Base-by-base conservation (phyloP, 2,797 vertebrate genomes). In the Cryptoprocta ferox region DNA sequence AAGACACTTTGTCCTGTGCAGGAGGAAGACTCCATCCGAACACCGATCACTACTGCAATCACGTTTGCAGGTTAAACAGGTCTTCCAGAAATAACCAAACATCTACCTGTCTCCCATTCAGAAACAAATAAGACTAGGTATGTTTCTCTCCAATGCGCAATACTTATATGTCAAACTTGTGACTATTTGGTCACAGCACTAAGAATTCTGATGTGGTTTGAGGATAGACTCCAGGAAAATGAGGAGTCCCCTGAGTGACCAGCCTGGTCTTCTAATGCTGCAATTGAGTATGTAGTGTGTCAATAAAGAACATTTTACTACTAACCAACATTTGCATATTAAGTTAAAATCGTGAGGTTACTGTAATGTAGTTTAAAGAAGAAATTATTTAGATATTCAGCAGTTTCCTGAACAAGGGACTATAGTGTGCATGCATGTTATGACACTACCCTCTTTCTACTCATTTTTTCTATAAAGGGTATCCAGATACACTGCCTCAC, bases 11-110 rank as follows among this genome's bases (percentile, higher is more conserved):
- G 42, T 18, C 56, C 79, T 7, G 6, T 8, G 10, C 7, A 6
- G 79, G 9, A 24, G 8, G 9, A 35, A 11, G 18, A 14, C 0
- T 0, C 19, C 9, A 1, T 26, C 24, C 56, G n/a, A 21, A 53
- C n/a, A 32, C 14, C 3, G 0, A 11, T 30, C 14, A 30, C 15
- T 0, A 19, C 30, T 5, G 2, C 0, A 1, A 4, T 48, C 70
- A n/a, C 5, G 32, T 13, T 5, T 32, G 14, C 35, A 28, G 59
- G 42, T 18, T 2, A 56, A 24, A 53, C 12, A 16, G 4, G 6
- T 1, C 4, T n/a, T 9, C 21, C 14, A 30, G n/a, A n/a, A 63
- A 65, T 0, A 48, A 28, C 18, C 37, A 50, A 21, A 6, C 1
- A 0, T 26, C 19, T 45, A 8, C 39, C 50, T 4, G 0, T 42